phyloP scores from a whole-genome alignment of 2,113 vertebrate species.

The Kryptolebias marmoratus region DNA sequence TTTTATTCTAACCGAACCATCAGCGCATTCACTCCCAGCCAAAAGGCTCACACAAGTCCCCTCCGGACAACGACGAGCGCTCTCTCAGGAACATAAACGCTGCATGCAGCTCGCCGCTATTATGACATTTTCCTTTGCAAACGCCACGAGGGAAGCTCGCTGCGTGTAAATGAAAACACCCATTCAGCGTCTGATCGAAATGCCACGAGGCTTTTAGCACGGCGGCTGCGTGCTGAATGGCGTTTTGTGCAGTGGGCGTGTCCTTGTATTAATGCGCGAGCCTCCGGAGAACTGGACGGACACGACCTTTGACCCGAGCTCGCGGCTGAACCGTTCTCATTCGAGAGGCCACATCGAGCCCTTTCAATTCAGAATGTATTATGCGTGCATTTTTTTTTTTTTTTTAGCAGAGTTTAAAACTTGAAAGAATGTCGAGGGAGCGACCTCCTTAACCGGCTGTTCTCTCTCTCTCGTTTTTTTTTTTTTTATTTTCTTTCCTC shows the following conservation, averaged over 20 bases:
- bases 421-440: slow-evolving; percentile 37
- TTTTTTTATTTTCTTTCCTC: slow-evolving; percentile 57
- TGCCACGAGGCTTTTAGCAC: slow-evolving; percentile 29
- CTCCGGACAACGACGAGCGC: slow-evolving; percentile 47
- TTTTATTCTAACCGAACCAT: slow-evolving; percentile 42
- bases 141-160: slow-evolving; percentile 4
- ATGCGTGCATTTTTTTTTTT: slow-evolving; percentile 18
- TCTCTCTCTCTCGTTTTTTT: slow-evolving; percentile 34
- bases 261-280: slow-evolving; percentile 61
- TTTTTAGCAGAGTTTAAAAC: slow-evolving; percentile 43
- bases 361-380: slow-evolving; percentile 71
- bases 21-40: slow-evolving; percentile 21
- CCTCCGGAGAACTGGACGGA: slow-evolving; percentile 49
- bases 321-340: slow-evolving; percentile 54
- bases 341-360: slow-evolving; percentile 49
- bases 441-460: slow-evolving; percentile 78
- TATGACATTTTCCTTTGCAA: slow-evolving; percentile 31
- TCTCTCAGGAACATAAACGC: slow-evolving; percentile 28
- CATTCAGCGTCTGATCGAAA: slow-evolving; percentile 45
- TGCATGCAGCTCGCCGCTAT: slow-evolving; percentile 24
- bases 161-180: slow-evolving; percentile 36
- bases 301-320: slow-evolving; percentile 56
- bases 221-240: slow-evolving; percentile 23
- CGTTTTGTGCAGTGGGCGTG: slow-evolving; percentile 43
- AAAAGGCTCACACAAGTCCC: slow-evolving; percentile 19